Percentiles rank a stretch among this genome's conserved stretches.
Conservation (phyloP, 1,140 invertebrate genomes). For the Oryctes rhinoceros region DNA sequence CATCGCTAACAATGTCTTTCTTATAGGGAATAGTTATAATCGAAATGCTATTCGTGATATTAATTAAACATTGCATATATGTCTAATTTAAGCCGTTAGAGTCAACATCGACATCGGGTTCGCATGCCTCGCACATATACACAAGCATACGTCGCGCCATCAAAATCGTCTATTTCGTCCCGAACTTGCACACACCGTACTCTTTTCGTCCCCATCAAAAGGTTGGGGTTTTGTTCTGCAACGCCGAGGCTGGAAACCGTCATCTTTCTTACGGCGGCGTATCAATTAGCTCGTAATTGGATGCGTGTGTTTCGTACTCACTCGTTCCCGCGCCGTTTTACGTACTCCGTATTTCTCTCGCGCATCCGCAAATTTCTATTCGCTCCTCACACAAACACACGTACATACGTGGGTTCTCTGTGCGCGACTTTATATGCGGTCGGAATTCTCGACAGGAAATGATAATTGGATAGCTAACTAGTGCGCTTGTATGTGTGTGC, state of each 20-base stretch:
- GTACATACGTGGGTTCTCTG: slow-evolving; percentile 3
- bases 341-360: neutral
- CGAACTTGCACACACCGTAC: neutral
- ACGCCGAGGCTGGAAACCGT: slow-evolving; percentile 31
- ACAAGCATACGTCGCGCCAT: neutral
- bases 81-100: too few relatives aligned
- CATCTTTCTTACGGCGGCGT: slow-evolving; percentile 43
- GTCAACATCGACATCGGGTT: neutral
- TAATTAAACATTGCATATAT: too few relatives aligned
- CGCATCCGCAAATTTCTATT: slow-evolving; percentile 17
- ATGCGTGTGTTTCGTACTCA: slow-evolving; percentile 46
- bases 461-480: slow-evolving; percentile 46
- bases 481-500: neutral
- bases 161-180: slow-evolving; percentile 6
- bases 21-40: too few relatives aligned
- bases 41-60: too few relatives aligned
- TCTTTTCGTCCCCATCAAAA: slow-evolving; percentile 42
- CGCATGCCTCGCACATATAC: neutral
- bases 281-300: slow-evolving; percentile 52
- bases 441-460: slow-evolving; percentile 45
- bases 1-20: too few relatives aligned
- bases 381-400: slow-evolving; percentile 3
- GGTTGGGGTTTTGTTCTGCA: slow-evolving; percentile 44
- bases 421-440: slow-evolving; percentile 42
- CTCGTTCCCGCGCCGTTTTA: neutral